Conservation (phyloP, 2,797 vertebrate genomes). For the Erithacus rubecula region DNA sequence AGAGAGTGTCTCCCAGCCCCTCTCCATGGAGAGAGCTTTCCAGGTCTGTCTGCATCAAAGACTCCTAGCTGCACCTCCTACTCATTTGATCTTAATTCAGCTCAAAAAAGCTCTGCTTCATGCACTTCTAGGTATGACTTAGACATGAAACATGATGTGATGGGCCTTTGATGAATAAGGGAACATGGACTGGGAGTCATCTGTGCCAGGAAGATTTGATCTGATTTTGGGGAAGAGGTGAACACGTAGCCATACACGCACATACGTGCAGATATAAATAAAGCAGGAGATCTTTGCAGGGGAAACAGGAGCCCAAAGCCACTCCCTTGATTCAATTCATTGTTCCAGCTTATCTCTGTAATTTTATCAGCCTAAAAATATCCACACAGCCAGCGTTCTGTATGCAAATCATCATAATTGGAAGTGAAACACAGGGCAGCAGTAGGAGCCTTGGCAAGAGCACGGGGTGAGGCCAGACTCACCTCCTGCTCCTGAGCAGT, state of each 20-base stretch:
- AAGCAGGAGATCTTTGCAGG: background rate
- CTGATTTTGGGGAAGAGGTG: background rate
- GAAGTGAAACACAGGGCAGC: background rate
- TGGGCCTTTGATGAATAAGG: constrained; percentile 23
- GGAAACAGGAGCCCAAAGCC: constrained; percentile 2
- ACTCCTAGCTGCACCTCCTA: background rate
- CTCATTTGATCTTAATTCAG: constrained; percentile 56
- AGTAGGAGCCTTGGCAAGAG: background rate
- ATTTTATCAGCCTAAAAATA: constrained; percentile 54
- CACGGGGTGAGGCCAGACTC: accelerated
- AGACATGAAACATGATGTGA: background rate
- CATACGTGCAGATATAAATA: constrained; percentile 40
- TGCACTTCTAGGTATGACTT: constrained; percentile 7
- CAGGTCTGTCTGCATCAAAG: constrained; percentile 32
- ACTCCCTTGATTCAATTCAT: constrained; percentile 30
- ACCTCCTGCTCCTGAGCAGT: background rate
- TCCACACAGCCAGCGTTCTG: background rate
- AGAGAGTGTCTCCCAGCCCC: background rate
- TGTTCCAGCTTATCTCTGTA: background rate
- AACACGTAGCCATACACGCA: background rate
- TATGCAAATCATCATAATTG: background rate
- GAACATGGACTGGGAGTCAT: background rate
- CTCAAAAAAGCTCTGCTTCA: background rate
- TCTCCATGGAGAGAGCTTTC: background rate
- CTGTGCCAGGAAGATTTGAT: constrained; percentile 19